Conservation (phyloP, 2,113 vertebrate species). For the Cnemophilus loriae region DNA sequence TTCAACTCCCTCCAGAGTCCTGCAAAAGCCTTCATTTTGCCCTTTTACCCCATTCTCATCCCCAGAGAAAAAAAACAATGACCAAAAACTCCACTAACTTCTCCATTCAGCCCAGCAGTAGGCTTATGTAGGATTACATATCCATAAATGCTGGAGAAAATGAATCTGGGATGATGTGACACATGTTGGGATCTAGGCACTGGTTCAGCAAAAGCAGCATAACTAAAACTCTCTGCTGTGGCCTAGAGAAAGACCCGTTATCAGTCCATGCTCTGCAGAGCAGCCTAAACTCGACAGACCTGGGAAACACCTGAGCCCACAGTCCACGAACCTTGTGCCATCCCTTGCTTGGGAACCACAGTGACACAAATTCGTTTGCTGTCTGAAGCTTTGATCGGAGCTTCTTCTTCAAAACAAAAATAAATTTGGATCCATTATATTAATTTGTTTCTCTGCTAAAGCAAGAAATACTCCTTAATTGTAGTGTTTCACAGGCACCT, state of each 20-base stretch:
- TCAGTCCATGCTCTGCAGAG: not conserved
- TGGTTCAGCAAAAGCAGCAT: not conserved
- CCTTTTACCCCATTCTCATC: not conserved
- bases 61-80: not conserved
- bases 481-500: not conserved
- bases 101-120: not conserved
- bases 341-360: not conserved
- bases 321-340: fast-evolving
- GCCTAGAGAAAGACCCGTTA: not conserved
- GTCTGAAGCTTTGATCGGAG: not conserved
- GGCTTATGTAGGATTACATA: not conserved
- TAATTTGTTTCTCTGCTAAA: not conserved
- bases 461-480: not conserved
- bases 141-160: not conserved
- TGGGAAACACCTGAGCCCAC: not conserved
- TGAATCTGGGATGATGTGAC: not conserved
- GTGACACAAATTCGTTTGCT: not conserved
- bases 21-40: not conserved
- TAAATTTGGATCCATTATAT: not conserved
- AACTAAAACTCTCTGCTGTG: not conserved
- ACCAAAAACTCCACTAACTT: not conserved
- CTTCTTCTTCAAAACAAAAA: not conserved
- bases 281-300: not conserved
- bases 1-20: not conserved
- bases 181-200: not conserved